Percentiles rank a stretch among this genome's conserved stretches.
These are phyloP conservation scores for Triplophysa tibetana DNA, from an alignment of 2,113 vertebrate species.

Conservation along the genomic window DNA sequence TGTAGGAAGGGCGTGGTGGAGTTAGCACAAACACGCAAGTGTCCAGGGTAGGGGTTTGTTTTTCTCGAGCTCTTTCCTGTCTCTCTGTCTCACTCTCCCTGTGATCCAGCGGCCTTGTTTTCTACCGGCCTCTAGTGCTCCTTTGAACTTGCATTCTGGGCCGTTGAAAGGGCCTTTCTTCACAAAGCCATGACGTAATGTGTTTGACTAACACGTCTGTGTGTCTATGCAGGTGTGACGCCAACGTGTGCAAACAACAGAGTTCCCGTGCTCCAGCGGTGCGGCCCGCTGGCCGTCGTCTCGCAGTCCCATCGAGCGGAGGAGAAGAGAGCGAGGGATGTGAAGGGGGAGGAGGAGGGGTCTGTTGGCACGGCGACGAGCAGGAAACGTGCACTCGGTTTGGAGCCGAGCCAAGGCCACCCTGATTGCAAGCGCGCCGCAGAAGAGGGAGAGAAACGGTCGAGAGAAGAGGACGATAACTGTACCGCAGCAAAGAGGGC, in stretches of 20 bases:
- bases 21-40: constrained; percentile 44
- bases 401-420: constrained; percentile 71
- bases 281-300: constrained; percentile 31
- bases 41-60: constrained; percentile 25
- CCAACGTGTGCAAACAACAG: constrained; percentile 39
- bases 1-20: constrained; percentile 52
- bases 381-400: constrained; percentile 78
- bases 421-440: constrained; percentile 67
- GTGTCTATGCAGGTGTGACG: constrained; percentile 47
- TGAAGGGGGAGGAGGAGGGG: constrained; percentile 39
- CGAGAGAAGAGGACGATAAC: constrained; percentile 67
- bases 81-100: constrained; percentile 4
- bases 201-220: constrained; percentile 29
- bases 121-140: not conserved
- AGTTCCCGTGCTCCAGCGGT: constrained; percentile 51
- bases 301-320: constrained; percentile 27
- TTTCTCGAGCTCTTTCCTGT: not conserved
- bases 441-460: constrained; percentile 67
- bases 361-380: constrained; percentile 67
- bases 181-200: not conserved
- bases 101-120: not conserved
- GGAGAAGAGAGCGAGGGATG: constrained; percentile 37
- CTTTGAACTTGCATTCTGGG: constrained; percentile 6
- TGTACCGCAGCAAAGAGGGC: constrained; percentile 78
- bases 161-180: constrained; percentile 4